Evolutionary conservation across 2,888 invertebrate genomes (phyloP).

Genomic region (Dorcus parallelipipedus): DNA sequence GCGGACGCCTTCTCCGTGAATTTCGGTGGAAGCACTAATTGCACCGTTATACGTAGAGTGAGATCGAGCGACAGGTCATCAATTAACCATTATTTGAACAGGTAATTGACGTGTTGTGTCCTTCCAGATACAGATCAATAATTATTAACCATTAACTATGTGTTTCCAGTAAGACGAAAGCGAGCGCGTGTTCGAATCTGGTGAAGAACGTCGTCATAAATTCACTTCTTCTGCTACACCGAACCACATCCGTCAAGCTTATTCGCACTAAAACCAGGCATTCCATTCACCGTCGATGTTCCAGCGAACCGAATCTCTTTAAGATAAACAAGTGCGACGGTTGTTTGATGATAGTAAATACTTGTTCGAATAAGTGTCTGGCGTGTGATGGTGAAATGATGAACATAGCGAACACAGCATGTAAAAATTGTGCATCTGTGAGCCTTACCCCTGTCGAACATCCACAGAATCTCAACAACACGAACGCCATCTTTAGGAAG

Average conservation of each 20-base stretch:
- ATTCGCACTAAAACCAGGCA: conserved; percentile 12
- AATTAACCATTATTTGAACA: conserved; percentile 22
- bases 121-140: conserved; percentile 31
- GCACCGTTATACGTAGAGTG: conserved; percentile 43
- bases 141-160: conserved; percentile 26
- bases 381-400: conserved; percentile 41
- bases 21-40: conserved; percentile 40
- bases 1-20: conserved; percentile 25
- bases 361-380: conserved; percentile 34
- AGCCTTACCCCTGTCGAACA: conserved; percentile 43
- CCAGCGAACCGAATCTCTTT: conserved; percentile 27
- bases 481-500: conserved; percentile 30
- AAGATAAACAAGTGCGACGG: conserved; percentile 24
- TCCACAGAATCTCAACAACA: conserved; percentile 29
- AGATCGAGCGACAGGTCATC: conserved; percentile 27
- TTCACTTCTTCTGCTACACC: conserved; percentile 27
- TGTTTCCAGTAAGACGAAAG: conserved; percentile 25
- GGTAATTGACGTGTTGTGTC: conserved; percentile 17
- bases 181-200: conserved; percentile 33
- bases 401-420: conserved; percentile 44
- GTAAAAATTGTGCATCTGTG: conserved; percentile 42
- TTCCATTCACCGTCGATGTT: conserved; percentile 14
- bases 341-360: conserved; percentile 25
- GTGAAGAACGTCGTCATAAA: conserved; percentile 35
- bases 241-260: conserved; percentile 18